Evolutionary conservation across 1,140 invertebrate genomes (phyloP).

Genomic region (Euura saliciscinereae): DNA sequence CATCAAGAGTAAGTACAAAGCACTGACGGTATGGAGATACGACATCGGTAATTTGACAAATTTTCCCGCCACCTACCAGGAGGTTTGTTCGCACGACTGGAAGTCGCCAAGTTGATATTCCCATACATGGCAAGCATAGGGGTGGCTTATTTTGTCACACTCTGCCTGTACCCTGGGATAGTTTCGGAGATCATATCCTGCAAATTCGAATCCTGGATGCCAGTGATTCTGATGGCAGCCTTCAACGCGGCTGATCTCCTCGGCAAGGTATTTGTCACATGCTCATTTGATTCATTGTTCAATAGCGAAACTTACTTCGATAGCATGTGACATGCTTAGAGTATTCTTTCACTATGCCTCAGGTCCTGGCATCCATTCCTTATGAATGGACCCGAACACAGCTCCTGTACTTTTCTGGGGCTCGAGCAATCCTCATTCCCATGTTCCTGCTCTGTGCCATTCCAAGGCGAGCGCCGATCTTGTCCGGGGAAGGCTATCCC

Average conservation of each 20-base stretch:
- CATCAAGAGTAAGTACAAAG: conserved; percentile 66
- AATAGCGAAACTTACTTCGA: no score
- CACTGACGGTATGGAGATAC: background rate
- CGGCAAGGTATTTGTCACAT: conserved; percentile 69
- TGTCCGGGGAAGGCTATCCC: conserved; percentile 72
- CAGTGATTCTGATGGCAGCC: conserved; percentile 85
- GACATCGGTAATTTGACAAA: no score
- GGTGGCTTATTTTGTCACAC: conserved; percentile 85
- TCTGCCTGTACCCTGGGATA: conserved; percentile 88
- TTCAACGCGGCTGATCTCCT: conserved; percentile 87
- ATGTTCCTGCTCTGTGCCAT: conserved; percentile 80
- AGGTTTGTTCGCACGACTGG: conserved; percentile 71
- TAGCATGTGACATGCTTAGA: no score
- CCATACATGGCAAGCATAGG: conserved; percentile 89
- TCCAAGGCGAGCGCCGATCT: conserved; percentile 73
- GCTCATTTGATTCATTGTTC: no score
- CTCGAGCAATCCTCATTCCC: conserved; percentile 77
- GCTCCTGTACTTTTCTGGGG: conserved; percentile 72
- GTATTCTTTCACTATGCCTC: conserved; percentile 17
- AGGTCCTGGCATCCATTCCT: conserved; percentile 81
- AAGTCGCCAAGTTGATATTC: conserved; percentile 81
- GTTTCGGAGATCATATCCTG: conserved; percentile 87
- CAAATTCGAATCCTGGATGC: conserved; percentile 85
- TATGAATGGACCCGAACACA: conserved; percentile 81
- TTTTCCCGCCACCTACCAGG: conserved; percentile 52